Base-by-base conservation (phyloP, 2,888 invertebrate genomes). In the Litoditis marina region DNA sequence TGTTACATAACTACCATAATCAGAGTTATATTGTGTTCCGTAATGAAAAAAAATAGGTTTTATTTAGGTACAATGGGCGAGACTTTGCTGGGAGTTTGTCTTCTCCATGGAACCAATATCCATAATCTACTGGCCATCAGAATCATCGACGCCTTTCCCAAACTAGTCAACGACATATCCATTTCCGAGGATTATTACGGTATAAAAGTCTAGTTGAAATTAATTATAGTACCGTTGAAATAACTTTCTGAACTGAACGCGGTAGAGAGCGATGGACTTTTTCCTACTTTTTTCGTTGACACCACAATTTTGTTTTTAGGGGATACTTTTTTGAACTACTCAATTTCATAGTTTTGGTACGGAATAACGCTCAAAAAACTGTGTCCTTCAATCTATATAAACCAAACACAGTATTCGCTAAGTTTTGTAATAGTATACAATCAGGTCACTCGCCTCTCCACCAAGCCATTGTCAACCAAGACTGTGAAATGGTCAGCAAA, bases 401-500 rank as follows among this genome's bases (percentile, higher is more conserved):
- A n/a, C n/a, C n/a, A n/a, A n/a, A n/a, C n/a, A n/a, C n/a, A n/a
- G n/a, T n/a, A n/a, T n/a, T n/a, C n/a, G n/a, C n/a, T n/a, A n/a
- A n/a, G n/a, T n/a, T n/a, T n/a, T n/a, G n/a, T n/a, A n/a, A n/a
- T n/a, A n/a, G 36, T n/a, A n/a, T n/a, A n/a, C n/a, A n/a, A n/a
- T n/a, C n/a, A 79, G 79, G 81, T 13, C 65, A 81, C 16, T 73
- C 80, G 1, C 77, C 82, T 13, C 87, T 98, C 1, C 98, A 98
- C 83, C 93, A 96, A 84, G 94, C 95, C 3, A 94, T 96, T 74
- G 94, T 95, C 0, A 98, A 96, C 84, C 96, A 98, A 83, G 96
- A 98, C 83, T 93, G 94, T 0, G 90, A 92, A 0, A 93, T 95
- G 92, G 95, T 95, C 5, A 94, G 93, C 85, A 94, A 90, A 83